Evolutionary conservation across 2,113 vertebrate genomes (phyloP), one percentile per base, ranked within the genome.

Genomic region (Ammodytes dubius): DNA sequence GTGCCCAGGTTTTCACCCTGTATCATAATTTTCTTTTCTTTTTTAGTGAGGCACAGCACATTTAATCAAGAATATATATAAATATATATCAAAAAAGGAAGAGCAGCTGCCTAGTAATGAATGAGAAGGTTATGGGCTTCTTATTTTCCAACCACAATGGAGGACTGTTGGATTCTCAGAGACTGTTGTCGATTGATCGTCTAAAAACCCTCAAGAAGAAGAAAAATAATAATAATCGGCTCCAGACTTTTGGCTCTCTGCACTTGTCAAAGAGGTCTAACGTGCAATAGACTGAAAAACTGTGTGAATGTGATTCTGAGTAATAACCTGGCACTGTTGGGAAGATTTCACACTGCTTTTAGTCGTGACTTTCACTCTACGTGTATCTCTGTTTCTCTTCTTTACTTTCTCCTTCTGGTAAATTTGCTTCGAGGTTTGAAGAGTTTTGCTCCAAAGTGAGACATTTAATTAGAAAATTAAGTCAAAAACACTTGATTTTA

Each of bases 221-320:
- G 66, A 75, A 15, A 3, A 27, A 27, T 27, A 27, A 27, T 27
- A 27, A 0, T 9, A 58, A 68, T 57, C 0, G 50, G 9, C 39
- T 63, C 39, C 57, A 6, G 74, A 74, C 52, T 43, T 81, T 68
- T 64, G 69, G 57, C 64, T 69, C 58, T 77, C 70, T 76, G 77
- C 72, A 72, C 82, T 87, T 66, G 57, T 27, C 65, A 68, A 90
- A 84, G 81, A 83, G 73, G 70, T 86, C 70, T 77, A 60, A 85
- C 73, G 92, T 93, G 88, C 88, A 93, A 94, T 92, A 87, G 82
- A 85, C 79, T 77, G 70, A 84, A 91, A 27, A 57, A 77, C 68
- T 77, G 86, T 88, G 76, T 90, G 82, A 83, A 85, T 65, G 60
- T 4, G 4, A 54, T 70, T 86, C 70, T 56, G 50, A 74, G 64